These are phyloP conservation scores for Taxidea taxus DNA, from an alignment of 2,113 vertebrate species.

Conservation along the genomic window DNA sequence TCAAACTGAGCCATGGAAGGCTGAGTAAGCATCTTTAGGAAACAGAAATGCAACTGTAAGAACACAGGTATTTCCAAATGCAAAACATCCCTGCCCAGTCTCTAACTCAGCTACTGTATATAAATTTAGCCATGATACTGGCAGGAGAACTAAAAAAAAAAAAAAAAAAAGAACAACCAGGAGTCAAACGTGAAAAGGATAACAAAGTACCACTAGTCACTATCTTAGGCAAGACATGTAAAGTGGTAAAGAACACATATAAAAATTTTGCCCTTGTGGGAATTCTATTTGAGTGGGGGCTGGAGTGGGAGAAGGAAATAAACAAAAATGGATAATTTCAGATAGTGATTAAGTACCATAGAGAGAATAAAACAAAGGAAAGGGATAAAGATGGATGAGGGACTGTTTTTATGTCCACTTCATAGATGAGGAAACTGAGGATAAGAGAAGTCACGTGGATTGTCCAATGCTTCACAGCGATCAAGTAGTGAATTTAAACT, in stretches of 20 bases:
- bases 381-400: neutral
- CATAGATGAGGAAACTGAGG: neutral
- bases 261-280: neutral
- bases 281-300: neutral
- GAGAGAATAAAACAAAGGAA: neutral
- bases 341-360: neutral
- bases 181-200: constrained; percentile 4
- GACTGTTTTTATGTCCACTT: neutral
- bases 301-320: neutral
- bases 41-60: constrained; percentile 51
- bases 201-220: neutral
- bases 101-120: constrained; percentile 36
- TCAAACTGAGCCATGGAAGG: constrained; percentile 44
- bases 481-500: neutral
- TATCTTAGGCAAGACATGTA: neutral
- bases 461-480: neutral
- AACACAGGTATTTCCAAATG: constrained; percentile 43
- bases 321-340: neutral
- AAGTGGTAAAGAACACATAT: neutral
- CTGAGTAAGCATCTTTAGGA: constrained; percentile 65
- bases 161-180: neutral
- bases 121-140: neutral
- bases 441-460: neutral
- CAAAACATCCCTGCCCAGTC: constrained; percentile 37
- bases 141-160: neutral